These are phyloP conservation scores for Luehdorfia chinensis DNA, from an alignment of 1,140 invertebrate genomes.

Conservation along the genomic window DNA sequence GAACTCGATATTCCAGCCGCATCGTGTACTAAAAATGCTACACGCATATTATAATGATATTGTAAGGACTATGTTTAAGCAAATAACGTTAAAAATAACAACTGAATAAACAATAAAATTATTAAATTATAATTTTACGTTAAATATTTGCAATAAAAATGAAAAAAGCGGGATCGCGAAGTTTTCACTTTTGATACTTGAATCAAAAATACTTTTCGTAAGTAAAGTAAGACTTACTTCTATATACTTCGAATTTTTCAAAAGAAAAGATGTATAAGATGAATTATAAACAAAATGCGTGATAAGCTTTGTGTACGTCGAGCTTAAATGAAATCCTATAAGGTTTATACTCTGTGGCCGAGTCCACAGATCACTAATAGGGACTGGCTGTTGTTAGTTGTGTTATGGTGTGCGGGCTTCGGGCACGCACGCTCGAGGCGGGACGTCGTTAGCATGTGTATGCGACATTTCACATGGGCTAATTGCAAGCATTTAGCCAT, in stretches of 20 bases:
- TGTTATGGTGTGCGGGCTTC: conserved; percentile 13
- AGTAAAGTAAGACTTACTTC: too few species aligned
- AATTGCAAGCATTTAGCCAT: conserved; percentile 73
- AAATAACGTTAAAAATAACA: too few species aligned
- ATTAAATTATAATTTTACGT: too few species aligned
- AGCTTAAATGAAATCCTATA: conserved; percentile 26
- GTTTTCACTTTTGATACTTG: too few species aligned
- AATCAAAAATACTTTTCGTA: too few species aligned
- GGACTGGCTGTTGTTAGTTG: conserved; percentile 8
- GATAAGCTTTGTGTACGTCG: conserved; percentile 17
- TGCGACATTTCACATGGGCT: conserved; percentile 73
- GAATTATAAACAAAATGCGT: too few species aligned
- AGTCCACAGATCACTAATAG: conserved; percentile 16
- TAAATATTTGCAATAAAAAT: too few species aligned
- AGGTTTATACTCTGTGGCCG: conserved; percentile 26
- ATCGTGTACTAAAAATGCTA: conserved; percentile 22
- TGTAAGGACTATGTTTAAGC: too few species aligned
- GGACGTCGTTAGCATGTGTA: conserved; percentile 69
- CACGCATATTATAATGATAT: conserved; percentile 1
- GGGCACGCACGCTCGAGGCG: conserved; percentile 31
- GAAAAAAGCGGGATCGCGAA: too few species aligned
- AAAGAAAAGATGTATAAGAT: too few species aligned
- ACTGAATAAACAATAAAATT: too few species aligned
- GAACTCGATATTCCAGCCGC: conserved; percentile 41
- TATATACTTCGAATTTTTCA: too few species aligned